Percentiles rank a stretch among this genome's conserved stretches.
These are phyloP conservation scores for Drosophila santomea DNA, from an alignment of 1,140 invertebrate species.

Conservation along the genomic window DNA sequence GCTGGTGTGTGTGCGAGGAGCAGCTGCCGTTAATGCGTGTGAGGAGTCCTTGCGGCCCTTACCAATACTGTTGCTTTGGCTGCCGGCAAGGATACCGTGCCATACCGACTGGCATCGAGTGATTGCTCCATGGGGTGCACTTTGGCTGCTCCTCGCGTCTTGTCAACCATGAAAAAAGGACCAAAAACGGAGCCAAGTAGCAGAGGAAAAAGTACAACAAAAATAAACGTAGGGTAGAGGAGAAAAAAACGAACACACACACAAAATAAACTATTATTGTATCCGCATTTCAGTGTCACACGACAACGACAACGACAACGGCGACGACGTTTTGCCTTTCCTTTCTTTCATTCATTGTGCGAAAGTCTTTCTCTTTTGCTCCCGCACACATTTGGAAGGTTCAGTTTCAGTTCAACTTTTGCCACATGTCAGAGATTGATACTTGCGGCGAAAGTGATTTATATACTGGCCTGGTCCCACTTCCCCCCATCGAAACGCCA, in stretches of 20 bases:
- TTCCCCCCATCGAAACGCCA: not conserved
- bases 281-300: slow-evolving; percentile 80
- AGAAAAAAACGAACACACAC: slow-evolving; percentile 26
- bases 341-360: slow-evolving; percentile 24
- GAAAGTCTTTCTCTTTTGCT: slow-evolving; percentile 10
- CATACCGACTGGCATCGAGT: slow-evolving; percentile 64
- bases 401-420: slow-evolving; percentile 64
- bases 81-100: slow-evolving; percentile 24
- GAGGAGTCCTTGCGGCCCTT: slow-evolving; percentile 45
- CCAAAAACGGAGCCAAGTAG: slow-evolving; percentile 15
- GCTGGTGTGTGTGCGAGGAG: slow-evolving; percentile 14
- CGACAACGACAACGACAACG: slow-evolving; percentile 45
- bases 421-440: slow-evolving; percentile 77
- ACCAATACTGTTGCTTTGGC: slow-evolving; percentile 64
- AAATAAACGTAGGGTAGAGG: not conserved
- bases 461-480: slow-evolving; percentile 57
- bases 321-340: slow-evolving; percentile 55
- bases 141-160: slow-evolving; percentile 59
- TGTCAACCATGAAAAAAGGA: slow-evolving; percentile 46
- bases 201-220: slow-evolving; percentile 5
- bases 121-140: slow-evolving; percentile 81
- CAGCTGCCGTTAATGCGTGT: slow-evolving; percentile 78
- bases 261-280: slow-evolving; percentile 78
- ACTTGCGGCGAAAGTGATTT: slow-evolving; percentile 81
- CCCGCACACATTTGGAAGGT: slow-evolving; percentile 15